Percentiles rank a stretch among this genome's conserved stretches.
These are phyloP conservation scores for Marronus borbonicus DNA, from an alignment of 2,888 invertebrate species.

Conservation along the genomic window DNA sequence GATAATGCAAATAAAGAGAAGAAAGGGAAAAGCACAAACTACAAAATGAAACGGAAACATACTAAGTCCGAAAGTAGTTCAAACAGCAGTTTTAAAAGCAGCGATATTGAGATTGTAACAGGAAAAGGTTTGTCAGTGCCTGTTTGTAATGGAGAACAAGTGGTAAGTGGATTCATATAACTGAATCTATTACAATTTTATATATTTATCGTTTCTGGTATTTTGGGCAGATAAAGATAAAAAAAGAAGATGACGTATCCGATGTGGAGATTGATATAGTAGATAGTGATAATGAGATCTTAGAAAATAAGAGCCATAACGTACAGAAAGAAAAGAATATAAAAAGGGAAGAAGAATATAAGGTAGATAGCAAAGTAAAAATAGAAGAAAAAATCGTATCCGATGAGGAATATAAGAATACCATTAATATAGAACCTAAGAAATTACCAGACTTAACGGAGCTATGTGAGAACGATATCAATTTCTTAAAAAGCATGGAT, in stretches of 20 bases:
- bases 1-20: conserved; percentile 53
- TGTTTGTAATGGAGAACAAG: conserved; percentile 76
- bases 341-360: background rate
- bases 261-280: conserved; percentile 77
- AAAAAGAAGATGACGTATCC: conserved; percentile 64
- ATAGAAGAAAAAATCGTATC: background rate
- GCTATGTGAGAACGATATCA: conserved; percentile 58
- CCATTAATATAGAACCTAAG: conserved; percentile 38
- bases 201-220: background rate
- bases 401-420: background rate
- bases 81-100: conserved; percentile 46
- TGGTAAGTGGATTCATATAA: conserved; percentile 67
- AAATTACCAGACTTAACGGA: conserved; percentile 57
- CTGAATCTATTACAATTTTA: background rate
- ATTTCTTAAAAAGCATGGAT: conserved; percentile 66
- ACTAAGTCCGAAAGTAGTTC: conserved; percentile 47
- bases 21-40: conserved; percentile 32
- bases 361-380: background rate
- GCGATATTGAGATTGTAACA: conserved; percentile 66
- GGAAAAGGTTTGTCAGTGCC: conserved; percentile 74
- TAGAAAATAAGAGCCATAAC: conserved; percentile 26
- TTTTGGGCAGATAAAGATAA: conserved; percentile 65
- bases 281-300: conserved; percentile 69
- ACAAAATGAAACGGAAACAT: conserved; percentile 38
- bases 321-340: background rate